These are phyloP conservation scores for Microctonus hyperodae DNA, from an alignment of 2,888 invertebrate species.

Conservation along the genomic window DNA sequence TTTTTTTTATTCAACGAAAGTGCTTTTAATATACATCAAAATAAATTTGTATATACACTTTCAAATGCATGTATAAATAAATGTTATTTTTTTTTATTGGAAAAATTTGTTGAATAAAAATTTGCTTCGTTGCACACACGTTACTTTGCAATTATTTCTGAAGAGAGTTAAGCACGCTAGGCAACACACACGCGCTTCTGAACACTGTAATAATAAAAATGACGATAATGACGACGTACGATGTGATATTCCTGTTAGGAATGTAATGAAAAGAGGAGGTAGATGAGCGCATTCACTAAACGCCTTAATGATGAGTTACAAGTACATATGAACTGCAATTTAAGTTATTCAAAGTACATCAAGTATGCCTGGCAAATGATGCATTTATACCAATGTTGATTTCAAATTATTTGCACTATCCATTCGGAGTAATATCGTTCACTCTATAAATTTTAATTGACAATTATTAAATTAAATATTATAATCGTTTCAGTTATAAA, in stretches of 20 bases:
- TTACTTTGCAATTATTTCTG: neutral
- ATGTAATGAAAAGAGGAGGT: neutral
- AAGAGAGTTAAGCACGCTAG: slow-evolving; percentile 1
- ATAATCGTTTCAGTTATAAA: too few relatives aligned
- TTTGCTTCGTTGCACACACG: slow-evolving; percentile 1
- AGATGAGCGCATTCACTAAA: neutral
- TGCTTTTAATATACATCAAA: neutral
- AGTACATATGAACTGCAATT: neutral
- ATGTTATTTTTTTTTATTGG: neutral
- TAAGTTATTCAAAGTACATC: neutral
- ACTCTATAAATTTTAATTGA: too few relatives aligned
- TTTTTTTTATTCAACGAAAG: neutral
- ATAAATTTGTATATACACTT: neutral
- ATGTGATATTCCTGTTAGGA: neutral
- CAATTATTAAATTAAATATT: too few relatives aligned
- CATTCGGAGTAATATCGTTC: too few relatives aligned
- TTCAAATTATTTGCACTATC: too few relatives aligned
- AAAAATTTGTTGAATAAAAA: neutral
- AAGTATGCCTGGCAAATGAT: neutral
- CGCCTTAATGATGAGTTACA: neutral
- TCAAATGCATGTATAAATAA: neutral
- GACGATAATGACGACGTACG: neutral
- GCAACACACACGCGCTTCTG: neutral
- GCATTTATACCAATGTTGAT: too few relatives aligned
- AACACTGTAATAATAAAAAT: neutral